Evolutionary conservation across 2,113 vertebrate species (phyloP), one percentile per base, ranked within the genome.

Genomic region (Percopsis transmontana): DNA sequence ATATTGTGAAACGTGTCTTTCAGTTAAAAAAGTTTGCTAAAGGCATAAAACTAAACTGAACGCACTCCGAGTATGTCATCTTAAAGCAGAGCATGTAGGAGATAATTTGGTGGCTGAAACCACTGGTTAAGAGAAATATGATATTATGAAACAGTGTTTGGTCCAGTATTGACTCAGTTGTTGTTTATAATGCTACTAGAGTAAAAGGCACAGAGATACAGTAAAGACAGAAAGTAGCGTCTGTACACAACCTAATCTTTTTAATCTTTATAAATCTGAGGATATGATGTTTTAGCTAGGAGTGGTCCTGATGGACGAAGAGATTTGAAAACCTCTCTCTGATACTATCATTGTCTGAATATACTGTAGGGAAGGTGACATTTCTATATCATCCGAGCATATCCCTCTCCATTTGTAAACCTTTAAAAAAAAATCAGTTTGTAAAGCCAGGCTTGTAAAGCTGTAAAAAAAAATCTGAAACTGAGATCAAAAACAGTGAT

Each of bases 211-310:
- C 13, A 15, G n/a, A 38, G 33, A 39, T 50, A n/a, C n/a, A n/a
- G n/a, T n/a, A 19, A 38, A 65, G 20, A 33, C 5, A 20, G 15
- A 58, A 51, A 55, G 54, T 9, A 24, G 51, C 16, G 21, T 24
- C 15, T 13, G 11, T 14, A 39, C 57, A 53, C 23, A 53, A 13
- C 20, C 6, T 59, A 59, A 62, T 62, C 58, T 9, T 11, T 27
- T 15, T 27, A 18, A 62, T 40, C 50, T 11, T 60, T 24, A 55
- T 56, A 56, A 24, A 65, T 45, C 18, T 51, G 16, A 53, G 15
- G 19, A 27, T 40, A 14, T 20, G 27, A 40, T 19, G 15, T 24
- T 12, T 20, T 47, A 12, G 51, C 39, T 21, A n/a, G 38, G 15
- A 33, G 21, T 12, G 15, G 15, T 53, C 51, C 5, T 38, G 27